A percentile compares a stretch with the other conserved stretches of the same genome.
Evolutionary conservation across 2,888 invertebrate genomes (phyloP).

Genomic region (Acrobeloides nanus): DNA sequence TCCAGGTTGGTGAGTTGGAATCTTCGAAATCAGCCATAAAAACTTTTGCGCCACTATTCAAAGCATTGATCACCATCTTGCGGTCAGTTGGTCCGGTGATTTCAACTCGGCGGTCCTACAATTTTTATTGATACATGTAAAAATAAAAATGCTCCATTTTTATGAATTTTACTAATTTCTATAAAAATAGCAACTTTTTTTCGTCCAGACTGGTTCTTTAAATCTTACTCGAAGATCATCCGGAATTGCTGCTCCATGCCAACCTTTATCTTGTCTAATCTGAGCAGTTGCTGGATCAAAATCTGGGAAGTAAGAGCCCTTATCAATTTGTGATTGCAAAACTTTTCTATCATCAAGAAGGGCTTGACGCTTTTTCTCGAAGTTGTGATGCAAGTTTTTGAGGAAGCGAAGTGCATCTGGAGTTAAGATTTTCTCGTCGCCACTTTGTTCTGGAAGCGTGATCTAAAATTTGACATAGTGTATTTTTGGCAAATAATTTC

Average conservation of each 20-base stretch:
- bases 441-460: constrained; percentile 41
- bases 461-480: constrained; percentile 24
- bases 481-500: background rate
- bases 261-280: constrained; percentile 57
- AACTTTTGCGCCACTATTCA: constrained; percentile 59
- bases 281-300: constrained; percentile 59
- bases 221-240: constrained; percentile 23
- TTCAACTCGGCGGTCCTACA: constrained; percentile 51
- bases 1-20: constrained; percentile 69
- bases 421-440: constrained; percentile 61
- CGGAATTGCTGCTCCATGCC: constrained; percentile 60
- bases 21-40: constrained; percentile 58
- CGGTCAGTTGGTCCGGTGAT: constrained; percentile 61
- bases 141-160: background rate
- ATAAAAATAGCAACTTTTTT: too few species aligned
- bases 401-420: constrained; percentile 62
- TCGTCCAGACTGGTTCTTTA: background rate
- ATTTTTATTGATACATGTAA: background rate
- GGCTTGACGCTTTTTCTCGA: constrained; percentile 54
- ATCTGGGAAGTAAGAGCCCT: constrained; percentile 52
- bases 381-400: constrained; percentile 58
- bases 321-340: constrained; percentile 39
- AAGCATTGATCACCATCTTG: constrained; percentile 64
- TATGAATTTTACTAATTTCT: too few species aligned
- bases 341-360: constrained; percentile 39